Conservation (phyloP, 2,113 vertebrate species). For the Phaethon lepturus region DNA sequence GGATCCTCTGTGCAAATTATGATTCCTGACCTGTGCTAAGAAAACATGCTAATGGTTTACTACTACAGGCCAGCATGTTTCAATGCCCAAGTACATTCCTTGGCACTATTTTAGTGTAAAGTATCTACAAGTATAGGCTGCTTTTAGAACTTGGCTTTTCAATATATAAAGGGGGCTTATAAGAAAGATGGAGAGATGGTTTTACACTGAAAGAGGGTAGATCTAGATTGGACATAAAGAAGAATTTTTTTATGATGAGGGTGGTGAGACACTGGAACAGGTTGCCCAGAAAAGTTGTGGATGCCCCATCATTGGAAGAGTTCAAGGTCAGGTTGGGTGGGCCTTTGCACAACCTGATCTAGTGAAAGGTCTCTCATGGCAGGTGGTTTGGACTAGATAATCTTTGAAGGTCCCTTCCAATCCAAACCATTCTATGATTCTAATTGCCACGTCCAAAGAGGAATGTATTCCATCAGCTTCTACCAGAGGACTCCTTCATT, state of each 20-base stretch:
- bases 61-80: background rate
- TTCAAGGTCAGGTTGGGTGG: background rate
- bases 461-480: background rate
- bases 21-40: background rate
- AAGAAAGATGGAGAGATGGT: background rate
- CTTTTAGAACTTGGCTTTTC: background rate
- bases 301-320: fast-evolving
- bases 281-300: background rate
- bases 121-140: background rate
- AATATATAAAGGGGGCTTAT: background rate
- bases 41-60: background rate
- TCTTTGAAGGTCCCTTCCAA: background rate
- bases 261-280: background rate
- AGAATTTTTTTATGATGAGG: background rate
- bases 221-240: background rate
- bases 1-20: background rate
- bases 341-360: background rate
- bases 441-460: background rate
- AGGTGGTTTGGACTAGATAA: background rate
- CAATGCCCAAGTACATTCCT: background rate
- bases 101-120: background rate
- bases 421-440: background rate
- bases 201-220: background rate
- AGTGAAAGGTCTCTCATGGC: background rate
- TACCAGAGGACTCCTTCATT: background rate